Conservation (phyloP, 2,113 vertebrate genomes). For the Malaclemys terrapin region DNA sequence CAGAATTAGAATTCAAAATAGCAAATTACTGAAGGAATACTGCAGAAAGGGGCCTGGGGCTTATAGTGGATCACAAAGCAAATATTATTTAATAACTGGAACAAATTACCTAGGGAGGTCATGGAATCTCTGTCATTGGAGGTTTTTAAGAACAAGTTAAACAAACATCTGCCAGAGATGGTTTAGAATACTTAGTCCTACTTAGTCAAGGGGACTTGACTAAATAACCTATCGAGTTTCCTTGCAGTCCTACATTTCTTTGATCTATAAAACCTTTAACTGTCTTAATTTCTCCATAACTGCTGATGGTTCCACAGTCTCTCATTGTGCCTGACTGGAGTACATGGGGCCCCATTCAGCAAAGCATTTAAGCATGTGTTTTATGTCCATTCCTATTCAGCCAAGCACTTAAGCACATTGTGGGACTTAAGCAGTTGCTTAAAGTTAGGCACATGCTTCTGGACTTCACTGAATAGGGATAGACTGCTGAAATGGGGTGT, state of each 20-base stretch:
- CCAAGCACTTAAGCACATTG: background rate
- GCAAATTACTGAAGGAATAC: too few species aligned
- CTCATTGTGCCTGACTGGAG: background rate
- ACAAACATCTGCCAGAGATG: background rate
- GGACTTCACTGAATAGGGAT: background rate
- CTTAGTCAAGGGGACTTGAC: background rate
- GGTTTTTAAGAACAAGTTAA: background rate
- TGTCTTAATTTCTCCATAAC: background rate
- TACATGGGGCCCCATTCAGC: background rate
- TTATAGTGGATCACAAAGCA: too few species aligned
- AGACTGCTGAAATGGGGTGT: background rate
- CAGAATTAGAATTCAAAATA: too few species aligned
- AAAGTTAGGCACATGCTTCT: background rate
- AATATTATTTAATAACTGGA: background rate
- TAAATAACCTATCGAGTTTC: background rate
- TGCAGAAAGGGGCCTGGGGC: too few species aligned
- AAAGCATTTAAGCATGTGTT: background rate
- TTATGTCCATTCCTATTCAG: background rate
- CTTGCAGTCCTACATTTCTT: background rate
- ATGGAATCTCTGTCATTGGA: background rate
- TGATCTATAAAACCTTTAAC: background rate
- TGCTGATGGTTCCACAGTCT: background rate
- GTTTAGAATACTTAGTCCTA: background rate
- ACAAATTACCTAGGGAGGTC: background rate
- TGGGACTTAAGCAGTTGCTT: background rate